Evolutionary conservation across 2,113 vertebrate genomes (phyloP).

Genomic region (Azemiops feae): DNA sequence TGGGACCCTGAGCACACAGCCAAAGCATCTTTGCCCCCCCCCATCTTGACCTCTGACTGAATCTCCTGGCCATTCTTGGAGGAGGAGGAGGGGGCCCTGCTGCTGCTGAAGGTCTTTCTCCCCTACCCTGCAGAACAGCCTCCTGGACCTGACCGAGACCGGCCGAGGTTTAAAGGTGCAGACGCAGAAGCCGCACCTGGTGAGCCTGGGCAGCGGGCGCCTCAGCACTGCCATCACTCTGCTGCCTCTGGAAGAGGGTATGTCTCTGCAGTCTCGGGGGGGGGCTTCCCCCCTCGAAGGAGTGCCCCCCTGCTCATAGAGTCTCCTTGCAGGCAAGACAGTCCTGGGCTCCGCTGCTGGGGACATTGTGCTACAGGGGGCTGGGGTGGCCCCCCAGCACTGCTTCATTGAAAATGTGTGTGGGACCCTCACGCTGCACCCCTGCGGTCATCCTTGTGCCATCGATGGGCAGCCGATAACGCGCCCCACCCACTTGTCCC

Average conservation of each 20-base stretch:
- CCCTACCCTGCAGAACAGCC: conserved; percentile 75
- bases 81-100: background rate
- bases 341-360: conserved; percentile 80
- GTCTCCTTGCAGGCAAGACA: conserved; percentile 77
- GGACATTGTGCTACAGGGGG: conserved; percentile 86
- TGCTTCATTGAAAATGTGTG: conserved; percentile 88
- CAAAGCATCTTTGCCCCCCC: too few relatives aligned
- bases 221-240: conserved; percentile 93
- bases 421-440: conserved; percentile 85
- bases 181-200: conserved; percentile 91
- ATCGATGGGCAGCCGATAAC: conserved; percentile 78
- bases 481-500: conserved; percentile 82
- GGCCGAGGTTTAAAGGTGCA: conserved; percentile 93
- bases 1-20: background rate
- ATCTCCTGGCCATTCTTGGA: background rate
- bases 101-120: background rate
- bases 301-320: background rate
- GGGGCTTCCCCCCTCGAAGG: background rate
- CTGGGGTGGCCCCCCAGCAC: conserved; percentile 79
- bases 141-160: conserved; percentile 88
- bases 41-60: too few relatives aligned
- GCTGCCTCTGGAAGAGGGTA: conserved; percentile 91
- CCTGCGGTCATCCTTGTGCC: conserved; percentile 85
- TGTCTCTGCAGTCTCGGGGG: background rate
- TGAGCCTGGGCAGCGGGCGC: conserved; percentile 94